Percentiles rank a stretch among this genome's conserved stretches.
These are phyloP conservation scores for Anisognathus igniventris DNA, from an alignment of 2,797 vertebrate genomes.

Conservation along the genomic window DNA sequence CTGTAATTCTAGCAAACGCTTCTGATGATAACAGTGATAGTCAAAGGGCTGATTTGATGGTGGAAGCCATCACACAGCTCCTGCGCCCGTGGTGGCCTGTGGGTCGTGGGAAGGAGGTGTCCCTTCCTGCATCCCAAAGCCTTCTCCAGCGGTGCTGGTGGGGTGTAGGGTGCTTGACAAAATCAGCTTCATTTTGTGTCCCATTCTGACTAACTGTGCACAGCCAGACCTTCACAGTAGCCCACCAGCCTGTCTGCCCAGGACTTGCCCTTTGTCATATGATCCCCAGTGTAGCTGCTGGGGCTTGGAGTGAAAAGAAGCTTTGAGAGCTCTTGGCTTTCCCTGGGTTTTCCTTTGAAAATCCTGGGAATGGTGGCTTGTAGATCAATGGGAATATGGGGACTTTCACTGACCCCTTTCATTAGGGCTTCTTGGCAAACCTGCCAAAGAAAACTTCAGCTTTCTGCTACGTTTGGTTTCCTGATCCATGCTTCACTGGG, in stretches of 20 bases:
- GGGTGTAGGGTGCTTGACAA: neutral
- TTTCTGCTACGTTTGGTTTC: constrained; percentile 41
- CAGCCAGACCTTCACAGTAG: neutral
- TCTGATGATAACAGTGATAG: neutral
- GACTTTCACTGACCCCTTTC: constrained; percentile 32
- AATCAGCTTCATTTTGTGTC: neutral
- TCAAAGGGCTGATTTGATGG: neutral
- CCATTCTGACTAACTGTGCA: neutral
- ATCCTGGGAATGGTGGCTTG: constrained; percentile 17
- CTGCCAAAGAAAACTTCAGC: neutral
- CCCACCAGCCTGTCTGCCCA: neutral
- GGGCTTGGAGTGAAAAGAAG: neutral
- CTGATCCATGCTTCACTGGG: accelerated
- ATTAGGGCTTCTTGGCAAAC: constrained; percentile 48
- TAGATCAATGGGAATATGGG: neutral
- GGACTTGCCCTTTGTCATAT: neutral
- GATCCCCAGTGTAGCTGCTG: neutral
- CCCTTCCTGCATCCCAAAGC: accelerated
- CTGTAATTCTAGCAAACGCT: neutral
- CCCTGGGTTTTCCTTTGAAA: neutral
- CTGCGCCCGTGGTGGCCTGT: neutral
- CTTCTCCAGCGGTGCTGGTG: neutral
- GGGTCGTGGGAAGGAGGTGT: neutral
- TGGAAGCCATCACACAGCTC: accelerated
- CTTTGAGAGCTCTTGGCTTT: neutral